A percentile compares a stretch with the other conserved stretches of the same genome.
These are phyloP conservation scores for Melopsittacus undulatus DNA, from an alignment of 2,797 vertebrate genomes.

Conservation along the genomic window DNA sequence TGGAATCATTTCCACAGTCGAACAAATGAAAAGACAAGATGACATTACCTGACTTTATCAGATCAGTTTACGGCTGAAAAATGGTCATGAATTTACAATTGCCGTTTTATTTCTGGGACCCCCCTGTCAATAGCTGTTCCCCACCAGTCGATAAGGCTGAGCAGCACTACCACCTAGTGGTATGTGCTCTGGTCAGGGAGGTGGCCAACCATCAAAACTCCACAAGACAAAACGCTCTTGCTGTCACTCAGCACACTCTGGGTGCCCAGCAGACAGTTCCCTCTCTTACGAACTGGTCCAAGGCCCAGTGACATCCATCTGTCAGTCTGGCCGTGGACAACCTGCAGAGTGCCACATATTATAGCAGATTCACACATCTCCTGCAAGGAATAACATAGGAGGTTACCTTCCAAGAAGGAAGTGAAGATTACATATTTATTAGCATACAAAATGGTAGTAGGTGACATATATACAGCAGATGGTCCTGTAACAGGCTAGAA, in stretches of 20 bases:
- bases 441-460: not conserved
- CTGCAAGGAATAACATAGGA: not conserved
- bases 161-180: not conserved
- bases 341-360: not conserved
- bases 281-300: not conserved
- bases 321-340: not conserved
- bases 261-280: not conserved
- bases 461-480: not conserved
- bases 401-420: not conserved
- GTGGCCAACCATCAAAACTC: not conserved
- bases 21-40: not conserved
- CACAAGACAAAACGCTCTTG: not conserved
- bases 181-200: accelerated
- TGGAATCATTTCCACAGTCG: not conserved
- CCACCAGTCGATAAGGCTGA: not conserved
- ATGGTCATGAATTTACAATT: not conserved
- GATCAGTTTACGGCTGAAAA: not conserved
- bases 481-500: not conserved
- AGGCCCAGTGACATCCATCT: not conserved
- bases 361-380: not conserved
- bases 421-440: not conserved
- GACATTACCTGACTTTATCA: not conserved
- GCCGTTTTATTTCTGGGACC: not conserved
- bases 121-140: not conserved
- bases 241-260: accelerated